These are phyloP conservation scores for Leucoraja erinaceus DNA, from an alignment of 2,113 vertebrate species.

Conservation along the genomic window DNA sequence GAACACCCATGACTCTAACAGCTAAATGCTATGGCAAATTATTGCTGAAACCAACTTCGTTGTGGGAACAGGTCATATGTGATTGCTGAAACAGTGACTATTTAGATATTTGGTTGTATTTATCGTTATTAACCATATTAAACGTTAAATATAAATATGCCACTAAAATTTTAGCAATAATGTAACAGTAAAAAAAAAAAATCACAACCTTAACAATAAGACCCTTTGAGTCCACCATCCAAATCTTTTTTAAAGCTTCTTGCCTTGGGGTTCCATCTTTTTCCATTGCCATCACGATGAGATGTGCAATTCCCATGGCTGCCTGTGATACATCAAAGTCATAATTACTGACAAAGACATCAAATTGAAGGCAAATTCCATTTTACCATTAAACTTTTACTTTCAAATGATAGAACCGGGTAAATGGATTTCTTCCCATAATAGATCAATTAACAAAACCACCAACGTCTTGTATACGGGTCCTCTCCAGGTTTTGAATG, in stretches of 20 bases:
- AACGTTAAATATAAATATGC: background rate
- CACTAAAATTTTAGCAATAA: background rate
- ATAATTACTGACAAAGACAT: background rate
- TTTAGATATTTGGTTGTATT: background rate
- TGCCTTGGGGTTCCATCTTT: conserved; percentile 73
- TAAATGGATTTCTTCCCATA: background rate
- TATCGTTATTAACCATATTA: background rate
- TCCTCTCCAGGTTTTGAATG: too few species aligned
- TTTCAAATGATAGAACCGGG: background rate
- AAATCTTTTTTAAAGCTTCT: conserved; percentile 81
- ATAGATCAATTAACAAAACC: background rate
- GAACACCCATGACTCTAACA: background rate
- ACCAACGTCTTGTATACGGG: background rate
- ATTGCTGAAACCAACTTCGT: background rate
- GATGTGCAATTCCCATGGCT: conserved; percentile 84
- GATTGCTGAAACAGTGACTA: background rate
- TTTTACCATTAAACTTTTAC: background rate
- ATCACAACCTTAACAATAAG: conserved; percentile 83
- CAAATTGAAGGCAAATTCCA: conserved; percentile 1
- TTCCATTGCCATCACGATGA: conserved; percentile 86
- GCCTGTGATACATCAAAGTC: conserved; percentile 58
- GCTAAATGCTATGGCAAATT: background rate
- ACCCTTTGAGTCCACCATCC: conserved; percentile 94
- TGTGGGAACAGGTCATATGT: background rate
- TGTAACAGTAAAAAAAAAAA: background rate